These are phyloP conservation scores for Lamprologus sp. DNA, from an alignment of 2,113 vertebrate genomes.

Conservation along the genomic window DNA sequence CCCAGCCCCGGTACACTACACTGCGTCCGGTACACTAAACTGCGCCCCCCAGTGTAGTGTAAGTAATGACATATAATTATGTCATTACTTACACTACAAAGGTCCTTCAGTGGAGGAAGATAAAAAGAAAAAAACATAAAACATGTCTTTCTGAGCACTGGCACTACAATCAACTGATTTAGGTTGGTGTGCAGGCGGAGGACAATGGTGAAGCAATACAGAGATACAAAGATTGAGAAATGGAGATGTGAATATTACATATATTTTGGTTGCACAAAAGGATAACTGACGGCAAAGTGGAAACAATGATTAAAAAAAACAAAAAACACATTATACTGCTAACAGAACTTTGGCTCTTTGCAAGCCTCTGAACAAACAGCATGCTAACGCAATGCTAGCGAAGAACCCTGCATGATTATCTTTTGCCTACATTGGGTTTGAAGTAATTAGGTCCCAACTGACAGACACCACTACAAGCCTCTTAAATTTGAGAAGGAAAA, in stretches of 20 bases:
- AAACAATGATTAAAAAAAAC: not conserved
- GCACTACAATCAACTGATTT: not conserved
- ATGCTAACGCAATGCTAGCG: not conserved
- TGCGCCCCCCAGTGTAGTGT: no score
- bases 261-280: not conserved
- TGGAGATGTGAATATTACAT: not conserved
- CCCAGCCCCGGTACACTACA: no score
- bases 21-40: no score
- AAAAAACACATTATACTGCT: not conserved
- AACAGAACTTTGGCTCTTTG: not conserved
- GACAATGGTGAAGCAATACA: not conserved
- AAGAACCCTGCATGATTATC: not conserved
- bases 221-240: not conserved
- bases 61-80: not conserved
- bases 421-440: not conserved
- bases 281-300: not conserved
- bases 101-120: not conserved
- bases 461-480: not conserved
- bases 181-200: not conserved
- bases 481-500: not conserved
- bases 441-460: not conserved
- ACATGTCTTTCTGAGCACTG: not conserved
- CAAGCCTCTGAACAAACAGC: not conserved
- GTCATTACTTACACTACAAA: not conserved
- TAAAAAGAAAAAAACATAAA: not conserved